Evolutionary conservation across 2,888 invertebrate genomes (phyloP).

Genomic region (Parnassius orleans): DNA sequence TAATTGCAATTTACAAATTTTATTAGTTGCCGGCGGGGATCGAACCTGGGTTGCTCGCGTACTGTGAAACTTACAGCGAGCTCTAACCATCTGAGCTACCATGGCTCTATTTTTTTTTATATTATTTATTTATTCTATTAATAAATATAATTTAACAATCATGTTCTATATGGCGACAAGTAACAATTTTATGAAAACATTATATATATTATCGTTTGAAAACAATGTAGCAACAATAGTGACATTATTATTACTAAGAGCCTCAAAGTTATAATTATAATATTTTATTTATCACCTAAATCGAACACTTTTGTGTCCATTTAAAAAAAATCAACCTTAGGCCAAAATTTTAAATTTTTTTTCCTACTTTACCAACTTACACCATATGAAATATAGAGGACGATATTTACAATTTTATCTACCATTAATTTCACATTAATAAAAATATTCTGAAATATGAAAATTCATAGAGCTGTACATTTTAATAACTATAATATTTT

Average conservation of each 20-base stretch:
- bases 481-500: conserved; percentile 39
- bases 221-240: conserved; percentile 7
- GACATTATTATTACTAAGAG: neutral
- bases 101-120: no score
- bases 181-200: neutral
- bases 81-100: no score
- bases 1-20: no score
- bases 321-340: conserved; percentile 32
- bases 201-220: conserved; percentile 9
- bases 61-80: no score
- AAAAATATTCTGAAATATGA: conserved; percentile 56
- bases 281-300: conserved; percentile 3
- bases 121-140: no score
- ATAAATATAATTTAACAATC: neutral
- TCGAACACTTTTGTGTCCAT: conserved; percentile 24
- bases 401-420: conserved; percentile 48
- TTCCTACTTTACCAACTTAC: conserved; percentile 38
- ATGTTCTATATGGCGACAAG: conserved; percentile 10
- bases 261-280: neutral
- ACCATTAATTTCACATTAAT: conserved; percentile 42
- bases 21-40: no score
- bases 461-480: conserved; percentile 51
- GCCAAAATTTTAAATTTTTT: conserved; percentile 29
- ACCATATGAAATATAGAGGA: conserved; percentile 51
- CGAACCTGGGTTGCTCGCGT: no score